These are phyloP conservation scores for Drosophila miranda DNA, from an alignment of 1,140 invertebrate genomes.

Conservation along the genomic window DNA sequence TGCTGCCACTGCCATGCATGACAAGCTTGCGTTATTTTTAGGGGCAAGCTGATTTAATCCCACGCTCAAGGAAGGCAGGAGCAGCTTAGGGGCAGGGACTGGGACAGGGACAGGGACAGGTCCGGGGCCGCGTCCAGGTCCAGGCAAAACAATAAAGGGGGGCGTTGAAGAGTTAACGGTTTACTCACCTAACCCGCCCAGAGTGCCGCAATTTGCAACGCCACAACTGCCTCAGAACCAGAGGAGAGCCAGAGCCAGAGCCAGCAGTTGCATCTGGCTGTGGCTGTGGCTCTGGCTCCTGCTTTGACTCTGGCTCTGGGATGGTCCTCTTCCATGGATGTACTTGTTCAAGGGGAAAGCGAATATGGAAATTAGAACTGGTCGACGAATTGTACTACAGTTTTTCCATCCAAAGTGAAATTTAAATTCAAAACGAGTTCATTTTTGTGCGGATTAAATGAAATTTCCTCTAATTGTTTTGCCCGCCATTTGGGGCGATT, in stretches of 20 bases:
- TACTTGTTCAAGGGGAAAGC: neutral
- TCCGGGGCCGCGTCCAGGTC: constrained; percentile 20
- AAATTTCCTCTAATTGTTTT: constrained; percentile 46
- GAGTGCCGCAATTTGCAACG: constrained; percentile 52
- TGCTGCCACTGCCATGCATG: constrained; percentile 51
- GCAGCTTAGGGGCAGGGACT: neutral
- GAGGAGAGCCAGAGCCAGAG: constrained; percentile 27
- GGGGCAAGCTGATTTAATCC: constrained; percentile 72
- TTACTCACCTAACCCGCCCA: constrained; percentile 43
- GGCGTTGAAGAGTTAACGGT: constrained; percentile 51
- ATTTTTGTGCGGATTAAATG: constrained; percentile 31
- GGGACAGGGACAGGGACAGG: constrained; percentile 2
- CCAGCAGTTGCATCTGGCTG: constrained; percentile 22
- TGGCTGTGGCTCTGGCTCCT: neutral
- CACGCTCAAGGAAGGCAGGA: constrained; percentile 14
- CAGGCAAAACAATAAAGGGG: neutral
- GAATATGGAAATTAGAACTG: constrained; percentile 23
- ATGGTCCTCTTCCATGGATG: neutral
- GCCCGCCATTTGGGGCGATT: constrained; percentile 30
- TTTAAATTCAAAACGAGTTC: constrained; percentile 56
- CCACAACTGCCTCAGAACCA: constrained; percentile 25
- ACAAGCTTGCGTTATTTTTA: constrained; percentile 76
- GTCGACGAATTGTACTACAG: constrained; percentile 12
- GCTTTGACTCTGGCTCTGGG: neutral
- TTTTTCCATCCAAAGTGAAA: constrained; percentile 36